Percentiles rank a stretch among this genome's conserved stretches.
Conservation (phyloP, 2,113 vertebrate genomes). For the Agelaius phoeniceus region DNA sequence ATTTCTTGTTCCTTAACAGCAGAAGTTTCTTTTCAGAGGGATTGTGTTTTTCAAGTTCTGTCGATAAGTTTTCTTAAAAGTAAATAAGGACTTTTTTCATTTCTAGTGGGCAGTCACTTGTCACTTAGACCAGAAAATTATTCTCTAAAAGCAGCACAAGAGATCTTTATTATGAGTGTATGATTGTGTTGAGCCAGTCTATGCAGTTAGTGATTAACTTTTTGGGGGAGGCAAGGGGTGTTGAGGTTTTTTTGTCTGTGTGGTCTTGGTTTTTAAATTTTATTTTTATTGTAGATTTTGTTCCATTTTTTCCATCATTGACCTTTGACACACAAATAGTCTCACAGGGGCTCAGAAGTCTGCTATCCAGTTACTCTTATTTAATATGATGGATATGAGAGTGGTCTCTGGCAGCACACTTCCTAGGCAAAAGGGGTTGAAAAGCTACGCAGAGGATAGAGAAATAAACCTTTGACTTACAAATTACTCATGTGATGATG, state of each 20-base stretch:
- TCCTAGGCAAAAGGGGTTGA: neutral
- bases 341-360: neutral
- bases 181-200: neutral
- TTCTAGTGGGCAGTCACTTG: neutral
- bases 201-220: neutral
- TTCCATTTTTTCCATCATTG: neutral
- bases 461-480: constrained; percentile 13
- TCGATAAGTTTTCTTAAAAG: neutral
- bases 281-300: neutral
- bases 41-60: neutral
- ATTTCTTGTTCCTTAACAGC: neutral
- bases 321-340: neutral
- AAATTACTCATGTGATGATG: constrained; percentile 38
- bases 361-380: neutral
- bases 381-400: neutral
- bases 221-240: rapidly evolving
- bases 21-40: neutral
- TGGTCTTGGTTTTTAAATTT: neutral
- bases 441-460: neutral
- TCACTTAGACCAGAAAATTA: neutral
- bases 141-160: neutral
- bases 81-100: neutral
- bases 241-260: neutral
- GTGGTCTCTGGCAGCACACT: neutral
- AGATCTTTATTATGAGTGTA: neutral